Conservation (phyloP, 1,140 invertebrate species). For the Anadara kagoshimensis region DNA sequence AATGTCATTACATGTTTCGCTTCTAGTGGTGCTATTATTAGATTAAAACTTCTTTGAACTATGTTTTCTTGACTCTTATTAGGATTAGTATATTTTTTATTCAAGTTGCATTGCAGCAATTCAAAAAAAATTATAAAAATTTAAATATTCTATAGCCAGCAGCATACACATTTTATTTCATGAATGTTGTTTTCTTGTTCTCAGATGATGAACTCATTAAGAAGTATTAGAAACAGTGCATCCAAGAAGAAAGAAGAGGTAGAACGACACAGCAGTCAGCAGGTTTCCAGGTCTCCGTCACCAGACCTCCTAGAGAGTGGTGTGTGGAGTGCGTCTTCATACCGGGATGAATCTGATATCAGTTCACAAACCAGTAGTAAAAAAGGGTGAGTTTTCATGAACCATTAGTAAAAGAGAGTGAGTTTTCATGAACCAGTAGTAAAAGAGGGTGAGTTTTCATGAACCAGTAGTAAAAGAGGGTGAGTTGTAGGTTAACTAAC, state of each 20-base stretch:
- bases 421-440: no score
- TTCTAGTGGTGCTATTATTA: no score
- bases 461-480: no score
- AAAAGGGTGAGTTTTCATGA: constrained; percentile 41
- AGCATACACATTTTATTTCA: neutral
- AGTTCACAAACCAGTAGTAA: constrained; percentile 43
- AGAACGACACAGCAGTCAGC: constrained; percentile 53
- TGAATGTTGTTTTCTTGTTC: constrained; percentile 15
- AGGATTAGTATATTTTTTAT: no score
- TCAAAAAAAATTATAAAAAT: no score
- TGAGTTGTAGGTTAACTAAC: no score
- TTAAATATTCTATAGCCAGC: neutral
- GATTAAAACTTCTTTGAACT: neutral
- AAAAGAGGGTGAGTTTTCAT: no score
- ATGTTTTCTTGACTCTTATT: neutral
- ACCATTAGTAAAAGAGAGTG: no score
- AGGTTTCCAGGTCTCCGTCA: constrained; percentile 53
- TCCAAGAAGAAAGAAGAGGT: constrained; percentile 68
- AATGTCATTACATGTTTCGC: no score
- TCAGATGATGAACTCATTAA: constrained; percentile 63
- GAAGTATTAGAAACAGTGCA: constrained; percentile 68
- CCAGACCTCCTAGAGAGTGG: constrained; percentile 63
- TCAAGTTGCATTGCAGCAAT: neutral
- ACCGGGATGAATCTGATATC: constrained; percentile 36
- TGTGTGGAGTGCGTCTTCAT: constrained; percentile 51